Evolutionary conservation across 2,888 invertebrate species (phyloP).

Genomic region (Ormyrus pomaceus): DNA sequence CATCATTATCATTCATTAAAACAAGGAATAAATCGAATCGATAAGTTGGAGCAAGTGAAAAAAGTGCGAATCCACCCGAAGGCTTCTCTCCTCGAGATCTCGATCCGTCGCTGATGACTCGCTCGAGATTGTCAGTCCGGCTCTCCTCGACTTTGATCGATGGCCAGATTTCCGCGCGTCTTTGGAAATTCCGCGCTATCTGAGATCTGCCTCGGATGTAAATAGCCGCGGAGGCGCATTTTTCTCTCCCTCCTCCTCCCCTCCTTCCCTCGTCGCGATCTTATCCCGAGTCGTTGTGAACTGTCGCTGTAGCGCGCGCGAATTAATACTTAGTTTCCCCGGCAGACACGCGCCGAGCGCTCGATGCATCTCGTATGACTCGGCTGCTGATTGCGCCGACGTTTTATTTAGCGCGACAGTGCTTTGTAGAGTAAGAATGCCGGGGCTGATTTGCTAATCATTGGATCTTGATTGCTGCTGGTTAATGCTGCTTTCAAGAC

Average conservation of each 20-base stretch:
- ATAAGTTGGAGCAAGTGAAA: not conserved
- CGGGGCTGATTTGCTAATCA: too few relatives aligned
- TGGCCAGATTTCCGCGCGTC: slow-evolving; percentile 35
- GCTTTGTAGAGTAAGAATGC: too few relatives aligned
- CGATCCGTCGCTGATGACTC: not conserved
- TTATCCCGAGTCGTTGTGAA: not conserved
- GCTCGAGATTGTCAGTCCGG: not conserved
- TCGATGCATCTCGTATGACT: not conserved
- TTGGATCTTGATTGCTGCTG: too few relatives aligned
- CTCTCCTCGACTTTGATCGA: slow-evolving; percentile 28
- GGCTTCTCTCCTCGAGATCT: not conserved
- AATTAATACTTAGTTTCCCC: slow-evolving; percentile 24
- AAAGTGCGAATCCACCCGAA: not conserved
- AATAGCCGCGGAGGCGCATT: slow-evolving; percentile 23
- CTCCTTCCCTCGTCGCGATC: slow-evolving; percentile 9
- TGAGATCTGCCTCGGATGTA: slow-evolving; percentile 26
- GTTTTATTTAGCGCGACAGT: not conserved
- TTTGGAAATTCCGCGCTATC: slow-evolving; percentile 32
- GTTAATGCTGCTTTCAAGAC: too few relatives aligned
- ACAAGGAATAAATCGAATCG: too few relatives aligned
- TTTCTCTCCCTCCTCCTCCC: slow-evolving; percentile 2
- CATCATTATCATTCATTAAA: too few relatives aligned
- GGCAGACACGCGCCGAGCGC: not conserved
- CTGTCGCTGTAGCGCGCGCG: not conserved
- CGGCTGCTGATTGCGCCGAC: not conserved